Evolutionary conservation across 2,888 invertebrate species (phyloP).

Genomic region (Tolmerus cingulatus): DNA sequence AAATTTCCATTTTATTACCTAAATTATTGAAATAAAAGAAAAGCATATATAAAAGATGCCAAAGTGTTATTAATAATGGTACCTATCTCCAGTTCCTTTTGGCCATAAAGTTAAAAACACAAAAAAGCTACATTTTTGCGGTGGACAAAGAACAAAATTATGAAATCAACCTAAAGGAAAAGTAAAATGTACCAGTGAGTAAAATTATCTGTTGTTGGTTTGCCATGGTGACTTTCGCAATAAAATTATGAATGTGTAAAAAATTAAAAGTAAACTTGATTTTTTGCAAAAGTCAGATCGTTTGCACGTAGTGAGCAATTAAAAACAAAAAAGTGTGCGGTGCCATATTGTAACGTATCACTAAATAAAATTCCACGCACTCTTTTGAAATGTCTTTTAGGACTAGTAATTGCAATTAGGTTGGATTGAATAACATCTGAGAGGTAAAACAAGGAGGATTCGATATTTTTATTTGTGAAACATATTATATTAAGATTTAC

Average conservation of each 20-base stretch:
- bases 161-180: background rate
- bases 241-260: background rate
- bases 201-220: slow-evolving; percentile 3
- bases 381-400: background rate
- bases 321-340: background rate
- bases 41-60: background rate
- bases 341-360: background rate
- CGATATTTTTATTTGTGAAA: background rate
- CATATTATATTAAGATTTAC: too few relatives aligned
- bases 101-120: background rate
- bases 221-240: background rate
- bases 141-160: background rate
- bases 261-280: slow-evolving; percentile 8
- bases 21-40: background rate
- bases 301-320: background rate
- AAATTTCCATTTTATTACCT: background rate
- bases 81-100: background rate
- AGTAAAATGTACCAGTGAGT: background rate
- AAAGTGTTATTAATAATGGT: background rate
- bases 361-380: slow-evolving; percentile 1
- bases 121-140: background rate
- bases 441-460: background rate
- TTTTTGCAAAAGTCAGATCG: background rate
- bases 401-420: background rate
- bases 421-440: background rate